A percentile compares a stretch with the other conserved stretches of the same genome.
phyloP scores from a whole-genome alignment of 1,140 invertebrate species.

The Calliopsis andreniformis region DNA sequence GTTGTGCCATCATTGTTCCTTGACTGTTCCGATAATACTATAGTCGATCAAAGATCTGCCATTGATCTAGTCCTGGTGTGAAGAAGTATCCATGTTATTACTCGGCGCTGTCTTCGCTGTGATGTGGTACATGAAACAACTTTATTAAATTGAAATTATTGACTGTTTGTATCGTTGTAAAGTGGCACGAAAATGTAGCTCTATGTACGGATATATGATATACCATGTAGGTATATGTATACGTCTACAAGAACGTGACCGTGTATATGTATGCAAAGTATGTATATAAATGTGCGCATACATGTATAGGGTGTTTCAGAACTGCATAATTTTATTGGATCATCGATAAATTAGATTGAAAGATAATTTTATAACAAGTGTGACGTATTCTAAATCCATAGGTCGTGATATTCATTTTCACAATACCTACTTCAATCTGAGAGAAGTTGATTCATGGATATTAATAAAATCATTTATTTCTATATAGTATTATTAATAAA shows the following conservation, averaged over 20 bases:
- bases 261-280: conserved; percentile 28
- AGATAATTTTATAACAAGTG: neutral
- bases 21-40: conserved; percentile 19
- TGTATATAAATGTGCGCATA: conserved; percentile 36
- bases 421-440: neutral
- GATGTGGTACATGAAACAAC: conserved; percentile 40
- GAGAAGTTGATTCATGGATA: neutral
- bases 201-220: conserved; percentile 44
- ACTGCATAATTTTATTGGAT: conserved; percentile 13
- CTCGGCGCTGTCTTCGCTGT: conserved; percentile 51
- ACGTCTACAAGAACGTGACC: conserved; percentile 19
- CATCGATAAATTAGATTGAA: neutral
- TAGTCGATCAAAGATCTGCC: conserved; percentile 35
- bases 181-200: conserved; percentile 63
- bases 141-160: conserved; percentile 53
- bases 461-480: conserved; percentile 5
- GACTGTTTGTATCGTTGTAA: conserved; percentile 74
- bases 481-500: neutral
- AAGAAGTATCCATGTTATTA: conserved; percentile 40
- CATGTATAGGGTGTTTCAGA: conserved; percentile 27
- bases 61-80: conserved; percentile 28
- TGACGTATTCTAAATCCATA: neutral
- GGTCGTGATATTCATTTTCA: conserved; percentile 23
- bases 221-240: conserved; percentile 16
- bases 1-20: conserved; percentile 46